Evolutionary conservation across 2,888 invertebrate genomes (phyloP).

Genomic region (Dynastes grantii): DNA sequence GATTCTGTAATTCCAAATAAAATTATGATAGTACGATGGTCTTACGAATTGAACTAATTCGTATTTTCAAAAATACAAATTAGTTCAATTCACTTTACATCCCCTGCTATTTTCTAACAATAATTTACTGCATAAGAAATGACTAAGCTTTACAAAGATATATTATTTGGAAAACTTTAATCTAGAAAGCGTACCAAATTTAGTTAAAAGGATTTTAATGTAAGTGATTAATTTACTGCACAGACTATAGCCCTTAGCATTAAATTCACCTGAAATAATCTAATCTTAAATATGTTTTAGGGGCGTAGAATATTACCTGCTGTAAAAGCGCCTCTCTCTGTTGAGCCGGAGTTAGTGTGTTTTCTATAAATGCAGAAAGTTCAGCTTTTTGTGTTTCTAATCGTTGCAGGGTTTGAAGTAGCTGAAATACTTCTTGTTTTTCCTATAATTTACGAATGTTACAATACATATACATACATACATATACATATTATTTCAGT

Average conservation of each 20-base stretch:
- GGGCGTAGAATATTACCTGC: constrained; percentile 51
- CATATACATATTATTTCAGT: too few species aligned
- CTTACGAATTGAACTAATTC: too few species aligned
- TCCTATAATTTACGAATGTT: constrained; percentile 51
- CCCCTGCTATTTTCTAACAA: too few species aligned
- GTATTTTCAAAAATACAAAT: too few species aligned
- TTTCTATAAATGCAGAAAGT: constrained; percentile 58
- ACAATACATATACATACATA: too few species aligned
- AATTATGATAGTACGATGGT: too few species aligned
- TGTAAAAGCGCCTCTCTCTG: constrained; percentile 61
- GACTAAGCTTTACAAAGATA: background rate
- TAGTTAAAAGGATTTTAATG: too few species aligned
- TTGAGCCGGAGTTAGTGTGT: constrained; percentile 60
- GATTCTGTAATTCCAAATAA: too few species aligned
- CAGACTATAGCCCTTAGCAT: background rate
- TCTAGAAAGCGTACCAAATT: too few species aligned
- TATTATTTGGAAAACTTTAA: background rate
- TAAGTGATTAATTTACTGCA: too few species aligned
- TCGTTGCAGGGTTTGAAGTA: constrained; percentile 56
- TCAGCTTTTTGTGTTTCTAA: constrained; percentile 57
- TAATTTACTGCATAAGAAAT: too few species aligned
- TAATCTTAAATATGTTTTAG: background rate
- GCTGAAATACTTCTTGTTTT: constrained; percentile 58
- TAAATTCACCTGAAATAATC: background rate
- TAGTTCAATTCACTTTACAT: too few species aligned